Percentiles rank a stretch among this genome's conserved stretches.
phyloP scores from a whole-genome alignment of 2,888 invertebrate species.

The Stenurella melanura region DNA sequence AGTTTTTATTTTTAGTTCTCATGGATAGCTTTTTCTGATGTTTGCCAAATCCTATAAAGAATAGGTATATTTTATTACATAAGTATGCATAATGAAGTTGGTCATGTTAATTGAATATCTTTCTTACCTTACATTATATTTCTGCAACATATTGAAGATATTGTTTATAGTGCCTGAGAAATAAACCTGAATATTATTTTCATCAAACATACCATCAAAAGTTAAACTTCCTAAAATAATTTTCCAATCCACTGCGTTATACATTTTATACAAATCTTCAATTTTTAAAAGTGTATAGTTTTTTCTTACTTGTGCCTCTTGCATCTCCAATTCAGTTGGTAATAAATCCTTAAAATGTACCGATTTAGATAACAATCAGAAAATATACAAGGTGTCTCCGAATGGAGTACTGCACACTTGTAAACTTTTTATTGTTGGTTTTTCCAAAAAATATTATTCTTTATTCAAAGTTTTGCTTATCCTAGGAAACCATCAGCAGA shows the following conservation, averaged over 20 bases:
- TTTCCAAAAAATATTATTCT: no score
- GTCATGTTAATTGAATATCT: no score
- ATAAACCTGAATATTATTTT: neutral
- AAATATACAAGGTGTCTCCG: no score
- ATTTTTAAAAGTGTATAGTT: neutral
- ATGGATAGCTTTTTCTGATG: no score
- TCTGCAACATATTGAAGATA: neutral
- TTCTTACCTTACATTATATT: conserved; percentile 12
- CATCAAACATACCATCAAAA: neutral
- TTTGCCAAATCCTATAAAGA: no score
- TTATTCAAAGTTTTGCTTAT: no score
- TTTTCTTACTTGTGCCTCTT: neutral
- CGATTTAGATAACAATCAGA: neutral
- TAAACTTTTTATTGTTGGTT: no score
- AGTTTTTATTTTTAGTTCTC: no score
- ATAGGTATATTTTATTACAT: no score
- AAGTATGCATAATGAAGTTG: no score
- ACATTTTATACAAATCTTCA: neutral
- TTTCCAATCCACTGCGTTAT: conserved; percentile 9
- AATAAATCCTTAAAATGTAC: neutral
- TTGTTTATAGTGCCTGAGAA: neutral
- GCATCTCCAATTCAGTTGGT: neutral
- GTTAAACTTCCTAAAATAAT: conserved; percentile 14
- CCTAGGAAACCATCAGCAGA: no score
- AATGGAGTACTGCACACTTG: no score